Percentiles rank a stretch among this genome's conserved stretches.
These are phyloP conservation scores for Amazonetta brasiliensis DNA, from an alignment of 2,797 vertebrate genomes.

Conservation along the genomic window DNA sequence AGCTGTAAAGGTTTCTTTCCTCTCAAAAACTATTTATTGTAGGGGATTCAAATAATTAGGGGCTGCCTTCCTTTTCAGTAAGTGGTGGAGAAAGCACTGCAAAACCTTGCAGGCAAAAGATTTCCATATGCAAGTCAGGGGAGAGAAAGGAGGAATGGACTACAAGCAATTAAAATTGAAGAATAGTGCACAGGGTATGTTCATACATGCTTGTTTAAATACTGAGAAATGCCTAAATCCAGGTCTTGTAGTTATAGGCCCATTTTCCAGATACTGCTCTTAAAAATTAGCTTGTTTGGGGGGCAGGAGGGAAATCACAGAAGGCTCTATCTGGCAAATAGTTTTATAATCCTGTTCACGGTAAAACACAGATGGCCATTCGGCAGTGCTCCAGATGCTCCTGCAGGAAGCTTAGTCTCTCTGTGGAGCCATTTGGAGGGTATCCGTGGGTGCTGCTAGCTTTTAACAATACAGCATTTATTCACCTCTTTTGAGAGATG, in stretches of 20 bases:
- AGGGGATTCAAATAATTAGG: background rate
- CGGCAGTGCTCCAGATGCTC: slow-evolving; percentile 56
- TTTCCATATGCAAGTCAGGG: background rate
- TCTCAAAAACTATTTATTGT: background rate
- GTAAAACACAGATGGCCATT: slow-evolving; percentile 61
- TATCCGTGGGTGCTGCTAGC: slow-evolving; percentile 54
- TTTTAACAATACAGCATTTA: slow-evolving; percentile 27
- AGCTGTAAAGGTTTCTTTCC: background rate
- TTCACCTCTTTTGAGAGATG: background rate
- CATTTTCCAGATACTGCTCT: background rate
- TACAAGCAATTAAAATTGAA: background rate
- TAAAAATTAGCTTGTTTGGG: background rate
- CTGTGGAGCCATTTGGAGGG: slow-evolving; percentile 58
- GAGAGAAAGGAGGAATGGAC: background rate
- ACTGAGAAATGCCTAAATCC: background rate
- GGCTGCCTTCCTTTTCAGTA: background rate
- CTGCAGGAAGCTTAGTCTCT: slow-evolving; percentile 62
- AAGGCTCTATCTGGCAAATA: slow-evolving; percentile 33
- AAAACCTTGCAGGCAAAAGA: background rate
- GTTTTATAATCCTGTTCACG: slow-evolving; percentile 20
- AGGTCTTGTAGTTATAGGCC: background rate
- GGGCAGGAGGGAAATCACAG: background rate
- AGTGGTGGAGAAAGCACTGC: background rate
- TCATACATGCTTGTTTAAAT: background rate
- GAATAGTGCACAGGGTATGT: background rate